Percentiles rank a stretch among this genome's conserved stretches.
phyloP scores from a whole-genome alignment of 2,113 vertebrate genomes.

The Origma solitaria region DNA sequence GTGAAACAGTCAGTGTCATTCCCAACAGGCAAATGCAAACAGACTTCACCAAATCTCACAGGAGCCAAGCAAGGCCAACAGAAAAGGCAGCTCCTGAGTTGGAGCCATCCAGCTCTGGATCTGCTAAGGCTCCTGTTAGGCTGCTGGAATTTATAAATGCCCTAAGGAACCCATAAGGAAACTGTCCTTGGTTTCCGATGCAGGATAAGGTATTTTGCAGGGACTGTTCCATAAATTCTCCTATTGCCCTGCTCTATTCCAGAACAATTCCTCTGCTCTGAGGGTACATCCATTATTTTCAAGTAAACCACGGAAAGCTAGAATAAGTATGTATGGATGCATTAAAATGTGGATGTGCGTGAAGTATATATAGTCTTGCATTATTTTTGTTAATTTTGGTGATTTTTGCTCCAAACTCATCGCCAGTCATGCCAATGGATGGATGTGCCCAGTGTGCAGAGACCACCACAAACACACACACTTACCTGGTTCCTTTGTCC shows the following conservation, averaged over 20 bases:
- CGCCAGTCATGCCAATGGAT: not conserved
- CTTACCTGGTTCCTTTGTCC: slow-evolving; percentile 84
- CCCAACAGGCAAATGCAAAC: not conserved
- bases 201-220: not conserved
- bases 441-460: not conserved
- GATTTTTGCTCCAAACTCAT: not conserved
- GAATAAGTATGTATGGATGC: not conserved
- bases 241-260: not conserved
- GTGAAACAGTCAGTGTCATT: not conserved
- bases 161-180: not conserved
- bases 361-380: not conserved
- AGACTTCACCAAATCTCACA: not conserved
- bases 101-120: not conserved
- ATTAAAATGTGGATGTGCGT: too few species aligned
- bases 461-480: not conserved
- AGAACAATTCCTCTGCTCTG: not conserved
- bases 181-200: not conserved
- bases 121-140: not conserved
- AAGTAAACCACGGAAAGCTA: not conserved
- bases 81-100: fast-evolving
- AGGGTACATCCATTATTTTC: not conserved
- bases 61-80: not conserved
- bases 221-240: not conserved
- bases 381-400: not conserved
- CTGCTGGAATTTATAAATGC: not conserved